Evolutionary conservation across 1,140 invertebrate species (phyloP).

Genomic region (Neodiprion pinetum): DNA sequence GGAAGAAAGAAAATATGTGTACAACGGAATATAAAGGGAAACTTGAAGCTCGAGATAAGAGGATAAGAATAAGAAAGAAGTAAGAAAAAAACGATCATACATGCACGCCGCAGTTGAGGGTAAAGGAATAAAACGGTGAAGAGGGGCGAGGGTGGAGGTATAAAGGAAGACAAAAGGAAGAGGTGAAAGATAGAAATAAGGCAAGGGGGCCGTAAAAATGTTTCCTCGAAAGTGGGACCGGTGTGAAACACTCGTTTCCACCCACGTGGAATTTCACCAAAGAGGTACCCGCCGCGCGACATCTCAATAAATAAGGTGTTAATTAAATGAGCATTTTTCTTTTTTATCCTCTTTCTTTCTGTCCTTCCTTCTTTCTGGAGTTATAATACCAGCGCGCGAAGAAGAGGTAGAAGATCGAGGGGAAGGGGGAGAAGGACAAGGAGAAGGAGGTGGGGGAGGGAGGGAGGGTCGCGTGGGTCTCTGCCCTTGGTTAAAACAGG

Average conservation of each 20-base stretch:
- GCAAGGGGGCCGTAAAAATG: not conserved
- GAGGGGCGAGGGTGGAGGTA: too few species aligned
- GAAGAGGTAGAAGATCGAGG: not conserved
- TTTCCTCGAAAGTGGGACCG: not conserved
- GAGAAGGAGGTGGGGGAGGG: too few species aligned
- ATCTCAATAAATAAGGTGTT: constrained; percentile 62
- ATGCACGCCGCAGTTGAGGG: too few species aligned
- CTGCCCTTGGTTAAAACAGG: constrained; percentile 54
- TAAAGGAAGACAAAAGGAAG: too few species aligned
- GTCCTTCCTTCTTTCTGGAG: too few species aligned
- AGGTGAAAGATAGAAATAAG: not conserved
- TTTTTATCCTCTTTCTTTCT: constrained; percentile 48
- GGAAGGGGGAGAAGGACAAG: too few species aligned
- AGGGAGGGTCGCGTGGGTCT: constrained; percentile 31
- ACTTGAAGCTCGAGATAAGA: too few species aligned
- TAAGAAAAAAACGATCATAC: too few species aligned
- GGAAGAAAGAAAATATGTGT: too few species aligned
- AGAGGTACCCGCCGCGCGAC: constrained; percentile 29
- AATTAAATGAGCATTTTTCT: constrained; percentile 59
- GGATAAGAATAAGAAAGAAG: too few species aligned
- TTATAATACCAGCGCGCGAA: not conserved
- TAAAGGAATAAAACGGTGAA: too few species aligned
- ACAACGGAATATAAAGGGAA: too few species aligned
- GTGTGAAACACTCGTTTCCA: constrained; percentile 7
- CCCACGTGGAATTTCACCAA: constrained; percentile 4